Base-by-base conservation (phyloP, 1,140 invertebrate species). In the Euwallacea fornicatus region DNA sequence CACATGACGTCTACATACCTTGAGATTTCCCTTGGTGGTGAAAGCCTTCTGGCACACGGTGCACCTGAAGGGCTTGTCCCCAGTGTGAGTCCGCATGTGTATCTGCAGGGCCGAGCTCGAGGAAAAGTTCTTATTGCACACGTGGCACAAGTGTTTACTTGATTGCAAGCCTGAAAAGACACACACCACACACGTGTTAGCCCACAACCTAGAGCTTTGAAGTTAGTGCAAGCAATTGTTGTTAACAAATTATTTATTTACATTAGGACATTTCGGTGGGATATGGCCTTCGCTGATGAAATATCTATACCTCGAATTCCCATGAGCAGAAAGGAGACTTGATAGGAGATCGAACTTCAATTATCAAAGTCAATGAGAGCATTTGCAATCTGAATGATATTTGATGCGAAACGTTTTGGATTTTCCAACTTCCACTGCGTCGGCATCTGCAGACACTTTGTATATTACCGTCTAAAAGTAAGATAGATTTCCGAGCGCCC, bases 21-120 rank as follows among this genome's bases (percentile, higher is more conserved):
- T 99, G 47, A 99, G 89, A 83, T 99, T 99, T 74, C 97, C 97
- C 85, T 97, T 96, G 74, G 96, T 98, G 72, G 96, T 98, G 86
- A 98, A 99, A 64, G 96, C 95, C 85, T 96, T 95, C 81, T 92
- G 91, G 82, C 95, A 97, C 77, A 96, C 91, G 74, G 90, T 93
- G 85, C 97, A 99, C 81, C 94, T 91, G 87, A 98, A 98, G 6
- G 97, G 96, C 81, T 97, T 97, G 86, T 98, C 96, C 7, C 96
- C 96, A 10, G 96, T 98, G 84, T 99, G 97, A 2, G 97, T 98
- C 79, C 97, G 88, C 92, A 98, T 97, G 85, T 99, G 97, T 78
- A 98, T 98, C 85, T 98, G 96, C 72, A 96, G 87, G 70, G 96
- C 96, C 77, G 94, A 97, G 76, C 93, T 95, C 72, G 94, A 96